Conservation (phyloP, 2,113 vertebrate genomes). For the Echinops telfairi region DNA sequence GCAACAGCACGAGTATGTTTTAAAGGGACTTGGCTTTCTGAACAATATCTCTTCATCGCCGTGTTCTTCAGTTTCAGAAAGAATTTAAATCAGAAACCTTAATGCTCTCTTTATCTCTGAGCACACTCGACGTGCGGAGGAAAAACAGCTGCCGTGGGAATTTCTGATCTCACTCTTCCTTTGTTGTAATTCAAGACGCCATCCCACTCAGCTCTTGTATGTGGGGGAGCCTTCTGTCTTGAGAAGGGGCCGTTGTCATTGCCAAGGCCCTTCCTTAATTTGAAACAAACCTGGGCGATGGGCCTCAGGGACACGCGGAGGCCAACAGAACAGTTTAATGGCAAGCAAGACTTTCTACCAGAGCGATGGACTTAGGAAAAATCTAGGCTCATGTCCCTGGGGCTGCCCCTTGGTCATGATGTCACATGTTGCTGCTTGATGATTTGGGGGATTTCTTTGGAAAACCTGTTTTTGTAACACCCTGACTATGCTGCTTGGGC, state of each 20-base stretch:
- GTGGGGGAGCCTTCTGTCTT: neutral
- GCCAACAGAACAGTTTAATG: neutral
- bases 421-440: no score
- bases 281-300: neutral
- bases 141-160: neutral
- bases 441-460: no score
- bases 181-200: neutral
- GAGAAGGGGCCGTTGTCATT: neutral
- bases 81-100: neutral
- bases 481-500: no score
- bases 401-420: neutral
- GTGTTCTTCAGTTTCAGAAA: constrained; percentile 46
- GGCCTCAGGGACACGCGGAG: neutral
- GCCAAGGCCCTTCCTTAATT: no score
- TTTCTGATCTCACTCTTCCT: neutral
- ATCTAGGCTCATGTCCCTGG: neutral
- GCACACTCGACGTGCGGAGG: neutral
- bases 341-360: neutral
- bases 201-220: neutral
- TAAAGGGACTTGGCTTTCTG: constrained; percentile 12
- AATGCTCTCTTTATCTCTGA: constrained; percentile 10
- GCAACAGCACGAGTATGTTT: neutral
- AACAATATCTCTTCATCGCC: neutral
- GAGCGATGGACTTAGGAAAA: neutral
- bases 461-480: no score